Base-by-base conservation (phyloP, 2,888 invertebrate species). In the Acanthosepion esculentum region DNA sequence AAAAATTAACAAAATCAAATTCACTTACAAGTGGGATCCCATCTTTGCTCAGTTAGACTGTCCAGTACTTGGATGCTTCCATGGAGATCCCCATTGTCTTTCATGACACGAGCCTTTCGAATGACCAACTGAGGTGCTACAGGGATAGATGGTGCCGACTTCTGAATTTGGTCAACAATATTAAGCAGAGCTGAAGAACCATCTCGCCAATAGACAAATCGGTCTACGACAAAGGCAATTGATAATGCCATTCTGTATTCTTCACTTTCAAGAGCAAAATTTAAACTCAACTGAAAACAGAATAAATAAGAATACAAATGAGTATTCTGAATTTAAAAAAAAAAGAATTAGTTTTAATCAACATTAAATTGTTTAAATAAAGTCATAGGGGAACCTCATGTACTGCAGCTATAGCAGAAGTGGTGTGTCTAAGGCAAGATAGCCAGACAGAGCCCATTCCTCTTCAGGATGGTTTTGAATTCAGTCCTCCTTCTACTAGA, bases 51-150 rank as follows among this genome's bases (percentile, higher is more conserved):
- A 48, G 64, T 94, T 18, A 94, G 41, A 33, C 18, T 41, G 41
- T 95, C 93, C 4, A 95, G 94, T 26, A 95, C 59, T n/a, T 94
- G 33, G 41, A 95, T 94, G 0, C 95, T 94, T 26, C 95, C 95
- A 91, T 95, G 95, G 26, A 95, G 94, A 93, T 95, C 95, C 26
- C 95, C 95, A 20, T 93, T 93, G 92, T 95, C 95, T 53, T 95
- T 95, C 95, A 95, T 94, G 7, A 95, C 94, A 3, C 95, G 94
- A 0, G 95, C 95, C 48, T 95, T 95, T 33, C 95, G 95, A 20
- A 95, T 91, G n/a, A 95, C 94, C 55, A 95, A 94, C 94, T 95
- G 95, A 48, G 95, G 95, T 7, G 95, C 95, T 12, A 95, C 91
- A 48, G 95, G 93, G 18, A 95, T 95, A 48, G 53, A 41, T 4